Base-by-base conservation (phyloP, 1,140 invertebrate species). In the Parasteatoda tepidariorum region DNA sequence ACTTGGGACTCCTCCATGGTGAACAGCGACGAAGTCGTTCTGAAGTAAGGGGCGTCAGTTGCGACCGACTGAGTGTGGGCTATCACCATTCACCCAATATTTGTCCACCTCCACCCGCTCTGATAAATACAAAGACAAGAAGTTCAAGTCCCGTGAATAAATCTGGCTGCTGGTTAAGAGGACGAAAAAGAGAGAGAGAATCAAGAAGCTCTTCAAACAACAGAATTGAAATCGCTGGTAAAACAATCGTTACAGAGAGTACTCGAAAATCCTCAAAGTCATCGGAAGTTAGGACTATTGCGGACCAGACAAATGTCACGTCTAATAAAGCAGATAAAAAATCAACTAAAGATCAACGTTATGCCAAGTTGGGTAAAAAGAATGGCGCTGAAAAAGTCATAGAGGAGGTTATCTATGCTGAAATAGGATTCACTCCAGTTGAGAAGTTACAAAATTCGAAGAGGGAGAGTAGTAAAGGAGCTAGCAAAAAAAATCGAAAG, bases 361-460 rank as follows among this genome's bases (percentile, higher is more conserved):
- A 38, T 26, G 22, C 28, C 7, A 79, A 67, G 26, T 26, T n/a
- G 7, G 34, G 41, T 15, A 67, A 55, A 15, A 67, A 55, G 18
- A 28, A 31, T n/a, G 48, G 15, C 57, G 30, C 15, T 9, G 64
- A 79, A 9, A 66, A 30, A 26, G 24, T 57, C 30, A 13, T 57
- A 9, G 78, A 82, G 4, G 78, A 70, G 7, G 78, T 30, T 38
- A 71, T 82, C 22, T 82, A 82, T 22, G 26, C 34, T 22, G 78
- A 82, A 48, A 82, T 82, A 22, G 67, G 38, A 4, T 54, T 70
- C 5, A 22, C 11, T 2, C 41, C 11, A 0, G 28, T 11, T 3
- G 26, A 62, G 11, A 31, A 34, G 2, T 30, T 64, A 3, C 6
- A 33, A 7, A 64, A 79, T 6, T 48, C 34, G 15, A 64, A 64